These are phyloP conservation scores for Oreochromis niloticus DNA, from an alignment of 2,113 vertebrate genomes.

Conservation along the genomic window DNA sequence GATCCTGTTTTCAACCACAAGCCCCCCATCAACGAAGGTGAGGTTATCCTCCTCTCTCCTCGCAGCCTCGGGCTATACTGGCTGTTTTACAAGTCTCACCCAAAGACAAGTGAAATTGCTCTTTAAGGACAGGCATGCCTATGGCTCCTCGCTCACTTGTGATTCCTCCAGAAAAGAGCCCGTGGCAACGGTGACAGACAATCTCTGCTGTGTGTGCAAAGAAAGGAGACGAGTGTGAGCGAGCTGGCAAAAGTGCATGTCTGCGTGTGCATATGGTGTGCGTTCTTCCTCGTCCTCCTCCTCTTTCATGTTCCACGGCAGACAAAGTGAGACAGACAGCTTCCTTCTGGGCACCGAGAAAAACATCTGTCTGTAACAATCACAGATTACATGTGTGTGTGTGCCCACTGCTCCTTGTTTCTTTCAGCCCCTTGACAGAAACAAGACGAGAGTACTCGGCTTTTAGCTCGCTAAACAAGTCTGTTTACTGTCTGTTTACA, in stretches of 20 bases:
- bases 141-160: conserved; percentile 4
- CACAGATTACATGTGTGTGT: conserved; percentile 1
- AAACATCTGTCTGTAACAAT: conserved; percentile 59
- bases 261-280: not conserved
- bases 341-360: conserved; percentile 40
- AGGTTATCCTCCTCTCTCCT: conserved; percentile 4
- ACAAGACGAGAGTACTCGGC: conserved; percentile 19
- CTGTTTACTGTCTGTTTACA: conserved; percentile 22
- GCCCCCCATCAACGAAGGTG: conserved; percentile 64
- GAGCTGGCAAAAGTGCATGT: not conserved
- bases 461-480: conserved; percentile 22
- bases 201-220: not conserved
- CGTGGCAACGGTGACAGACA: conserved; percentile 26
- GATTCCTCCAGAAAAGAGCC: conserved; percentile 25
- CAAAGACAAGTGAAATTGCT: not conserved
- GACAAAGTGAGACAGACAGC: conserved; percentile 41
- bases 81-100: conserved; percentile 29
- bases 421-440: conserved; percentile 17
- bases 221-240: not conserved
- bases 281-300: not conserved
- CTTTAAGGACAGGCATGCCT: conserved; percentile 25
- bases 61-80: conserved; percentile 10
- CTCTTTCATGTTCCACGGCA: conserved; percentile 25
- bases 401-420: not conserved
- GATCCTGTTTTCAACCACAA: conserved; percentile 57